Evolutionary conservation across 2,113 vertebrate species (phyloP).

Genomic region (Crotalus helleri): DNA sequence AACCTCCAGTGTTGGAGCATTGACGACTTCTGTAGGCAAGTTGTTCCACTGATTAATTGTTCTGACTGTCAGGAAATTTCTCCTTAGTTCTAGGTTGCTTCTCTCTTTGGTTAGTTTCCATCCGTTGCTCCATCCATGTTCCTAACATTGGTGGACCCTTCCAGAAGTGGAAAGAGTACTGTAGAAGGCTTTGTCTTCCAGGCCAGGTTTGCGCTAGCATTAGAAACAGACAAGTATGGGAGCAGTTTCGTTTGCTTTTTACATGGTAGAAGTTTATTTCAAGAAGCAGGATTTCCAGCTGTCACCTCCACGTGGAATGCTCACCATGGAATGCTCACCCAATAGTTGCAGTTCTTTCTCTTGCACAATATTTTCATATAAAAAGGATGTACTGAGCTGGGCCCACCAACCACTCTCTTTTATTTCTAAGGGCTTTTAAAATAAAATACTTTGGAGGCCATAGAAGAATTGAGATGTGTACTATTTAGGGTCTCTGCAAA

Average conservation of each 20-base stretch:
- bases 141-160: neutral
- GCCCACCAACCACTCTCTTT: fast-evolving
- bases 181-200: neutral
- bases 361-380: fast-evolving
- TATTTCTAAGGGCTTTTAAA: constrained; percentile 17
- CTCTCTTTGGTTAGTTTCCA: too few relatives aligned
- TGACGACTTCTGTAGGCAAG: too few relatives aligned
- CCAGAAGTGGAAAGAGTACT: neutral
- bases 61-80: too few relatives aligned
- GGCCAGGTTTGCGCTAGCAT: neutral
- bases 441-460: constrained; percentile 30
- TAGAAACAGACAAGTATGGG: neutral
- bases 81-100: too few relatives aligned
- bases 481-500: constrained; percentile 69
- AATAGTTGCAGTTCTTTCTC: neutral
- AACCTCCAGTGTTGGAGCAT: too few relatives aligned
- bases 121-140: neutral
- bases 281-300: neutral
- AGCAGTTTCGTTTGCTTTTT: neutral
- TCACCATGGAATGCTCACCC: neutral
- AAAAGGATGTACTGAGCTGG: neutral
- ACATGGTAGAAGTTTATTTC: neutral
- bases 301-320: neutral
- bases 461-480: constrained; percentile 23
- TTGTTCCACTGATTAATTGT: too few relatives aligned